Conservation (phyloP, 1,140 invertebrate species). For the Drosophila busckii region DNA sequence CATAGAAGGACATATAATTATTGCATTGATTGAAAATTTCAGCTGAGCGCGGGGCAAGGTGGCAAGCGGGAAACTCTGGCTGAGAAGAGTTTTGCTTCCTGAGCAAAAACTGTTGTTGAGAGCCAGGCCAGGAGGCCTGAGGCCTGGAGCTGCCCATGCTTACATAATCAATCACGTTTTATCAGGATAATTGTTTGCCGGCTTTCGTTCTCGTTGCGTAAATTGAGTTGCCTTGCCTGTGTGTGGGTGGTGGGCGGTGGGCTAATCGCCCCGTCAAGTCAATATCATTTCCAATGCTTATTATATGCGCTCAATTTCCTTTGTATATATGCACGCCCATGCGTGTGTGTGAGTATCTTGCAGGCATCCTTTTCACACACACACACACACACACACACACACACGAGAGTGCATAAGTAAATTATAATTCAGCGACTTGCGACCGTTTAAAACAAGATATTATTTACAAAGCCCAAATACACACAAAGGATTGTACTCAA, state of each 20-base stretch:
- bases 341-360: conserved; percentile 5
- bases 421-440: too few relatives aligned
- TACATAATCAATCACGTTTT: conserved; percentile 63
- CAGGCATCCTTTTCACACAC: conserved; percentile 19
- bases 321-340: conserved; percentile 9
- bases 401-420: too few relatives aligned
- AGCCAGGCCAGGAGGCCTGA: conserved; percentile 18
- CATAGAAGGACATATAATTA: conserved; percentile 55
- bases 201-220: conserved; percentile 34
- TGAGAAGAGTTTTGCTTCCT: neutral
- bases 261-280: conserved; percentile 21
- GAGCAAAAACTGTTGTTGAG: conserved; percentile 5
- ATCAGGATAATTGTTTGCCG: conserved; percentile 60
- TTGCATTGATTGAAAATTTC: conserved; percentile 57
- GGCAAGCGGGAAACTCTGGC: neutral
- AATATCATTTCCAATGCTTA: conserved; percentile 37
- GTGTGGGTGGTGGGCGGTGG: neutral
- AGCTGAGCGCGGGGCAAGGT: neutral
- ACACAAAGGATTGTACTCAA: too few relatives aligned
- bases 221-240: conserved; percentile 31
- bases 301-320: conserved; percentile 60
- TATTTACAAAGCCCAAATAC: too few relatives aligned
- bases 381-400: conserved; percentile 14
- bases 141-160: conserved; percentile 4
- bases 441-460: too few relatives aligned